Evolutionary conservation across 2,888 invertebrate genomes (phyloP), one percentile per base, ranked within the genome.

Genomic region (Tiliacea aurago): DNA sequence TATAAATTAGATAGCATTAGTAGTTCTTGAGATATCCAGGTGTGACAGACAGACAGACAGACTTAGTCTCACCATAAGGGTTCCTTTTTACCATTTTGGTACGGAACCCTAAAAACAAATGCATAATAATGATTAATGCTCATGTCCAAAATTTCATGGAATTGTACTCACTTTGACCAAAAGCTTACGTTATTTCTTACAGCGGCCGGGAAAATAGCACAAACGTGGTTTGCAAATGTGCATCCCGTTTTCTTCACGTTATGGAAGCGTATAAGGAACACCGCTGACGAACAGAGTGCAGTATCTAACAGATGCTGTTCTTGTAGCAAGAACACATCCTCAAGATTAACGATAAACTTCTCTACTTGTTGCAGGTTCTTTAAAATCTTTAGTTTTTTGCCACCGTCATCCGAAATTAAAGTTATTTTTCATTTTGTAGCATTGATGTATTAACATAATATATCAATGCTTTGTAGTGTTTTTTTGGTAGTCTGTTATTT

Each of bases 171-270:
- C n/a, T 41, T 51, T 63, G 58, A 63, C 37, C 51, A 78, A 70
- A 62, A 53, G 20, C 55, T 18, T 61, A 45, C 23, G 23, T 65
- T 62, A 20, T 62, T 72, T 61, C 13, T 53, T 47, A 63, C 28
- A 53, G 63, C 59, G 47, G 28, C 11, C 15, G 49, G n/a, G 45
- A 55, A 45, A 59, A 70, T 43, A 43, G 15, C 53, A 74, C 65
- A 69, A 79, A 65, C n/a, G 18, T 11, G n/a, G 11, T 62, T 75
- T 53, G 55, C 20, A 56, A 73, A 69, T 74, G 75, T 65, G 64
- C 75, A 74, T 58, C 33, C 23, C 18, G 6, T 45, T 65, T 80
- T 51, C 23, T 68, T 58, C 62, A 53, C 47, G 11, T 43, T 53
- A 37, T 13, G 18, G 5, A 55, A 7, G 10, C 49, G 9, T 28